phyloP scores from a whole-genome alignment of 2,797 vertebrate genomes.

The Neosalanx taihuensis region DNA sequence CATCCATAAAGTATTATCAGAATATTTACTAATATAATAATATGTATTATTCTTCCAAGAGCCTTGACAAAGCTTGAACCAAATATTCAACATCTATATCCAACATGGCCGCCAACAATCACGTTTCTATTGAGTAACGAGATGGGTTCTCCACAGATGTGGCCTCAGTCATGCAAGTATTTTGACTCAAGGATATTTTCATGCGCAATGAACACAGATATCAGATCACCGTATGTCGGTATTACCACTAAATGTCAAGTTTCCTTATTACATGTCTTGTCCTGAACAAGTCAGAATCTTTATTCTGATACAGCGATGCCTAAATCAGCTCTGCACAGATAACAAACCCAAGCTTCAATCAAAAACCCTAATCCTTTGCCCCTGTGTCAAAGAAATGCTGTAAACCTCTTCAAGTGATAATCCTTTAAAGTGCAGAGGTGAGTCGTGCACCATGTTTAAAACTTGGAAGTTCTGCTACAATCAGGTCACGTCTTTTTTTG shows the following conservation, averaged over 20 bases:
- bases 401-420: conserved; percentile 41
- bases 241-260: background rate
- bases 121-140: background rate
- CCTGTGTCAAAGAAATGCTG: conserved; percentile 41
- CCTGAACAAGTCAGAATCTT: background rate
- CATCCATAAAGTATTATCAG: background rate
- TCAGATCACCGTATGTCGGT: too few species aligned
- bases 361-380: conserved; percentile 39
- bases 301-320: background rate
- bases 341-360: conserved; percentile 31
- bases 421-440: conserved; percentile 22
- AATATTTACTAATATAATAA: background rate
- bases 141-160: too few species aligned
- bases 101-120: background rate
- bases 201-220: too few species aligned
- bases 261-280: background rate
- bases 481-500: conserved; percentile 38
- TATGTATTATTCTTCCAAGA: too few species aligned
- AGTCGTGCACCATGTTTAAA: conserved; percentile 39
- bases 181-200: too few species aligned
- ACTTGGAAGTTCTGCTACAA: conserved; percentile 40
- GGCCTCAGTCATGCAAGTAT: too few species aligned
- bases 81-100: too few species aligned
- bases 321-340: conserved; percentile 27
- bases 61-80: too few species aligned